A percentile compares a stretch with the other conserved stretches of the same genome.
Conservation (phyloP, 1,140 invertebrate genomes). For the Adelges cooleyi region DNA sequence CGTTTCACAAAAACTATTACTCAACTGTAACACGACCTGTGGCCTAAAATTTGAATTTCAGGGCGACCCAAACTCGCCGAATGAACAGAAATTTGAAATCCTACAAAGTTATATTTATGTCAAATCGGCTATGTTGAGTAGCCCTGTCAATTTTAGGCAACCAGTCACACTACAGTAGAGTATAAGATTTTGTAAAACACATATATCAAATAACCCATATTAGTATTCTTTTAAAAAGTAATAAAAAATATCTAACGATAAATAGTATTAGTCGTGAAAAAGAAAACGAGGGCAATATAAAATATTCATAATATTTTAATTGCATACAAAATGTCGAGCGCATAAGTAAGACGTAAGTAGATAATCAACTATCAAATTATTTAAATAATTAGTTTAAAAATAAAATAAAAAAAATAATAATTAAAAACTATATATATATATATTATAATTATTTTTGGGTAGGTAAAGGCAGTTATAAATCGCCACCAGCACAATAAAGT, state of each 20-base stretch:
- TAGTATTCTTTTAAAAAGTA: not conserved
- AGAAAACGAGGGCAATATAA: not conserved
- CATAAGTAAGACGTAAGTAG: slow-evolving; percentile 1
- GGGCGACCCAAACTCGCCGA: too few relatives aligned
- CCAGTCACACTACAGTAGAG: too few relatives aligned
- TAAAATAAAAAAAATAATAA: slow-evolving; percentile 27
- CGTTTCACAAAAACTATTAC: too few relatives aligned
- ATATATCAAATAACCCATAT: too few relatives aligned
- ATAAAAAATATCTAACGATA: not conserved
- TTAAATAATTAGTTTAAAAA: not conserved
- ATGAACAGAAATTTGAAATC: too few relatives aligned
- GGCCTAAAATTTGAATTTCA: too few relatives aligned
- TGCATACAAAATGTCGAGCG: slow-evolving; percentile 5
- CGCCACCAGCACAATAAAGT: slow-evolving; percentile 13
- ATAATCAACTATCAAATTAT: slow-evolving; percentile 9
- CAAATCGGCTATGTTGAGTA: too few relatives aligned
- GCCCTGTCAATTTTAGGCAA: too few relatives aligned
- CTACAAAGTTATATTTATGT: too few relatives aligned
- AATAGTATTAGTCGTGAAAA: not conserved
- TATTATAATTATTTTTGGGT: slow-evolving; percentile 20
- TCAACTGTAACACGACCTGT: too few relatives aligned
- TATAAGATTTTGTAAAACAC: too few relatives aligned
- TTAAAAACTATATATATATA: slow-evolving; percentile 26
- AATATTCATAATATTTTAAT: not conserved
- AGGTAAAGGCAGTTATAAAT: slow-evolving; percentile 21